phyloP scores from a whole-genome alignment of 2,113 vertebrate genomes.

The Oreochromis tanganicae region DNA sequence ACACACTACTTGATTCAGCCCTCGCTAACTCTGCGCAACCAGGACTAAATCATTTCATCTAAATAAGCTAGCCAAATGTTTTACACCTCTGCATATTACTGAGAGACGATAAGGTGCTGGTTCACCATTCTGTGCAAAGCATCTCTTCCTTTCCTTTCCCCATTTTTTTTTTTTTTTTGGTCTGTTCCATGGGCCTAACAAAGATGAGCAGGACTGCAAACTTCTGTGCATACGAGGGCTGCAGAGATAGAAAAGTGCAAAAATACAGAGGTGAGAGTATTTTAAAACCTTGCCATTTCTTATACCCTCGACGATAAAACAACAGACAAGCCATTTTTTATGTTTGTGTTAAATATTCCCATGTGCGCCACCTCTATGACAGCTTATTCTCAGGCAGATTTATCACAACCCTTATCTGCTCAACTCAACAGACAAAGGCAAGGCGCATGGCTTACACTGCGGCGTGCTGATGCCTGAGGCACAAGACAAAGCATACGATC shows the following conservation, averaged over 20 bases:
- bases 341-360: slow-evolving; percentile 75
- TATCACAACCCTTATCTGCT: slow-evolving; percentile 72
- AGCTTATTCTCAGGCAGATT: slow-evolving; percentile 72
- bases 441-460: slow-evolving; percentile 32
- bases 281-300: slow-evolving; percentile 61
- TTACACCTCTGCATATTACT: slow-evolving; percentile 72
- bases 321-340: slow-evolving; percentile 70
- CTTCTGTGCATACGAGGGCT: slow-evolving; percentile 1
- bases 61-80: slow-evolving; percentile 74
- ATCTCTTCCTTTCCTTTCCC: neutral
- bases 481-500: slow-evolving; percentile 65
- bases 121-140: slow-evolving; percentile 44
- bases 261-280: slow-evolving; percentile 45
- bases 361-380: slow-evolving; percentile 64
- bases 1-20: slow-evolving; percentile 46
- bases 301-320: slow-evolving; percentile 66
- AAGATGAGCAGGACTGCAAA: slow-evolving; percentile 33
- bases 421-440: slow-evolving; percentile 55
- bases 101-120: slow-evolving; percentile 58
- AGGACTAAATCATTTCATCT: slow-evolving; percentile 68
- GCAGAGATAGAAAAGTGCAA: slow-evolving; percentile 47
- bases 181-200: slow-evolving; percentile 4
- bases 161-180: neutral
- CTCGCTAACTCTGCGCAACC: slow-evolving; percentile 50
- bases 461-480: slow-evolving; percentile 44